A percentile compares a stretch with the other conserved stretches of the same genome.
Evolutionary conservation across 2,888 invertebrate species (phyloP).

Genomic region (Pristionchus maxplancki): DNA sequence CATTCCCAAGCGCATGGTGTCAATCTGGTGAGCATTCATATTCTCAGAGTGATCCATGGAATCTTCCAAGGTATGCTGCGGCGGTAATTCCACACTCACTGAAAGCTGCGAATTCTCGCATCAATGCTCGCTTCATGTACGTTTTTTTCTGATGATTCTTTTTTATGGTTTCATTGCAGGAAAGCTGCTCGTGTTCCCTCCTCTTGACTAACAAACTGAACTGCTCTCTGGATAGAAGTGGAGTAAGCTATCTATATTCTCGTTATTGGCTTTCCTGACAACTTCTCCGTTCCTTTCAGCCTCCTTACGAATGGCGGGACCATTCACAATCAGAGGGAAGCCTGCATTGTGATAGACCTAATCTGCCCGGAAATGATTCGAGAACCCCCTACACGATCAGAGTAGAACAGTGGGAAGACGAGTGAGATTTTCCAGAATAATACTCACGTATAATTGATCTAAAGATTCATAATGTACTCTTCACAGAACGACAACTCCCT

Average conservation of each 20-base stretch:
- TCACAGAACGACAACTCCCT: conserved; percentile 47
- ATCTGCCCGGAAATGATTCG: conserved; percentile 52
- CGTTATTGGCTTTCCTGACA: neutral
- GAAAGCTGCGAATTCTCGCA: conserved; percentile 34
- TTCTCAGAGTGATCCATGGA: neutral
- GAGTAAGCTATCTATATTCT: neutral
- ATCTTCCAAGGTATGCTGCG: conserved; percentile 33
- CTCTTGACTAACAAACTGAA: neutral
- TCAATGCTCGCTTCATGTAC: conserved; percentile 13
- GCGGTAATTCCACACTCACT: conserved; percentile 2
- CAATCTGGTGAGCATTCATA: conserved; percentile 55
- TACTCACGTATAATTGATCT: neutral
- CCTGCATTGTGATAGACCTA: conserved; percentile 48
- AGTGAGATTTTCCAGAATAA: neutral
- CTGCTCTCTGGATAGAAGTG: neutral
- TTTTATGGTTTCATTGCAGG: neutral
- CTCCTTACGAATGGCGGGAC: conserved; percentile 49
- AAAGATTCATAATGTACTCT: neutral
- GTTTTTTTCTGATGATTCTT: neutral
- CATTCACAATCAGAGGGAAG: conserved; percentile 29
- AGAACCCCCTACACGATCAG: conserved; percentile 23
- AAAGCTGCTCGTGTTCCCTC: neutral
- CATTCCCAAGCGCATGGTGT: conserved; percentile 58
- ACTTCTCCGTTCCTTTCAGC: neutral
- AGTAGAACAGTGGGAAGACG: conserved; percentile 37